These are phyloP conservation scores for Anabacerthia variegaticeps DNA, from an alignment of 2,797 vertebrate genomes.

Conservation along the genomic window DNA sequence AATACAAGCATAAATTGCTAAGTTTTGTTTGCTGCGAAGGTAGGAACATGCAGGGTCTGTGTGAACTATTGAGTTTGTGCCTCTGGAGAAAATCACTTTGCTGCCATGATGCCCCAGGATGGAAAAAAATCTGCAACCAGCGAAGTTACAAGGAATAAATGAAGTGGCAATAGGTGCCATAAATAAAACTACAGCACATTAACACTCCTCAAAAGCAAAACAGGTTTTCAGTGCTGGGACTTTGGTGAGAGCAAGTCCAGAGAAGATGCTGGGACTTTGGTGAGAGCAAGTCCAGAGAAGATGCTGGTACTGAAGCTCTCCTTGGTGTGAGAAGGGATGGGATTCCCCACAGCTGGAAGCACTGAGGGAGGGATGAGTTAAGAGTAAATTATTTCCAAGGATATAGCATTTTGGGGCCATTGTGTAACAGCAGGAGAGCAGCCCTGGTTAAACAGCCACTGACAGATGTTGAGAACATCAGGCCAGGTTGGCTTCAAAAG, in stretches of 20 bases:
- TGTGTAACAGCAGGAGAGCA: not conserved
- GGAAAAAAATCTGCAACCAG: not conserved
- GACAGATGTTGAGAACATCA: not conserved
- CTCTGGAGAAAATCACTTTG: not conserved
- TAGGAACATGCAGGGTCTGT: not conserved
- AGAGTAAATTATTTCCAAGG: not conserved
- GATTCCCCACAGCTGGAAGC: not conserved
- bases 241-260: not conserved
- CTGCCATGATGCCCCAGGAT: not conserved
- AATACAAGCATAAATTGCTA: not conserved
- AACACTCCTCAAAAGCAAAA: not conserved
- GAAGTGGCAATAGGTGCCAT: not conserved
- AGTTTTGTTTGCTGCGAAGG: not conserved
- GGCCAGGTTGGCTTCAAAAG: not conserved
- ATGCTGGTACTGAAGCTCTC: not conserved
- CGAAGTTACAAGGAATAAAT: not conserved
- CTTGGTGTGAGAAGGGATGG: fast-evolving
- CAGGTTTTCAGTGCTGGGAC: not conserved
- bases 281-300: too few relatives aligned
- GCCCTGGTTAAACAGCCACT: not conserved
- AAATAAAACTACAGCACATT: not conserved
- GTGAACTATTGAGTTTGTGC: not conserved
- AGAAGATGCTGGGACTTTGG: not conserved
- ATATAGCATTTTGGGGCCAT: fast-evolving
- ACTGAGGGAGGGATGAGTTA: not conserved